Conservation (phyloP, 2,888 invertebrate genomes). For the Tachina fera region DNA sequence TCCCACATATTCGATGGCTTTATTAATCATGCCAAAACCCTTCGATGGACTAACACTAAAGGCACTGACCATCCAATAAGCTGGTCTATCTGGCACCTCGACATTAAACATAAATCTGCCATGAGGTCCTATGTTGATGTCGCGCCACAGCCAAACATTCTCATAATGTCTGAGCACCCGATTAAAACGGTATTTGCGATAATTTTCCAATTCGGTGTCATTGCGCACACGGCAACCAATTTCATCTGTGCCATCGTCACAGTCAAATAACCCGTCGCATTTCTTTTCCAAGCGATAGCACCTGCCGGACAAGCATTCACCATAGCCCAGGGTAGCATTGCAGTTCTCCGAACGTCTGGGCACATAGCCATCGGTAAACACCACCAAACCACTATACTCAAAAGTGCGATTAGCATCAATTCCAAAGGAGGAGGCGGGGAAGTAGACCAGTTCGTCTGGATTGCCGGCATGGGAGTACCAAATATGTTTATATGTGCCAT, state of each 20-base stretch:
- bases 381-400: slow-evolving; percentile 93
- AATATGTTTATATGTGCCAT: slow-evolving; percentile 91
- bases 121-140: slow-evolving; percentile 95
- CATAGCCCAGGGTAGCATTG: slow-evolving; percentile 88
- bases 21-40: slow-evolving; percentile 93
- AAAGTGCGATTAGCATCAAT: slow-evolving; percentile 97
- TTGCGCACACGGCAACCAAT: slow-evolving; percentile 88
- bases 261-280: slow-evolving; percentile 92
- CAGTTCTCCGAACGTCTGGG: slow-evolving; percentile 88
- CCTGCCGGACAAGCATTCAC: slow-evolving; percentile 91
- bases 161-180: slow-evolving; percentile 95
- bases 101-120: slow-evolving; percentile 93
- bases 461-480: slow-evolving; percentile 93
- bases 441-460: slow-evolving; percentile 93
- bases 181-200: slow-evolving; percentile 92
- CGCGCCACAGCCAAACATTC: slow-evolving; percentile 97
- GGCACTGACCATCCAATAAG: slow-evolving; percentile 96
- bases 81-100: slow-evolving; percentile 92
- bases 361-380: slow-evolving; percentile 94
- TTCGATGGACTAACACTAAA: slow-evolving; percentile 93
- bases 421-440: slow-evolving; percentile 94
- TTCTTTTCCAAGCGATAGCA: slow-evolving; percentile 90
- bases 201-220: slow-evolving; percentile 87
- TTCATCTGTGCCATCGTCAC: slow-evolving; percentile 94
- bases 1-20: slow-evolving; percentile 93